These are phyloP conservation scores for Ondatra zibethicus DNA, from an alignment of 2,113 vertebrate genomes.

Conservation along the genomic window DNA sequence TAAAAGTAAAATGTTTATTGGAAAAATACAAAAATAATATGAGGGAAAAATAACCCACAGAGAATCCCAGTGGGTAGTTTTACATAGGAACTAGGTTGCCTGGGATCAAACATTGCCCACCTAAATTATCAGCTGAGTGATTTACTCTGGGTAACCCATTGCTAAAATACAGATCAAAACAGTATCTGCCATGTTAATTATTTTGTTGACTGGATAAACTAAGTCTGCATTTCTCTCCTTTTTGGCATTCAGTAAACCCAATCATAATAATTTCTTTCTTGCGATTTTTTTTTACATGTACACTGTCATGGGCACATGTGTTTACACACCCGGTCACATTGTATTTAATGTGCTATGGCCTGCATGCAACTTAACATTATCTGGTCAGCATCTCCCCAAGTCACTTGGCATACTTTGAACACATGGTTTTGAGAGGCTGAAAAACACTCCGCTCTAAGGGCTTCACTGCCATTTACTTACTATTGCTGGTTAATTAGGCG, in stretches of 20 bases:
- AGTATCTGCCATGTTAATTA: neutral
- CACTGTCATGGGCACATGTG: neutral
- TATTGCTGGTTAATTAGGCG: slow-evolving; percentile 75
- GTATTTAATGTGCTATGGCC: neutral
- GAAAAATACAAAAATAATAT: slow-evolving; percentile 45
- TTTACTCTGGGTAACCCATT: neutral
- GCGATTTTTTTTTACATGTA: neutral
- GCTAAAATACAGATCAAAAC: slow-evolving; percentile 22
- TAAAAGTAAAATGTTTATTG: slow-evolving; percentile 47
- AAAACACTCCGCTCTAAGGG: slow-evolving; percentile 57
- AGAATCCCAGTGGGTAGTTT: neutral
- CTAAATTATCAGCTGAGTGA: neutral
- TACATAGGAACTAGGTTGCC: neutral
- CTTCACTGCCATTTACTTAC: slow-evolving; percentile 73
- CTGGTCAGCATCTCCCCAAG: slow-evolving; percentile 62
- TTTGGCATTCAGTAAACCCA: neutral
- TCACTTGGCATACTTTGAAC: slow-evolving; percentile 45
- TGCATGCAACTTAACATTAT: slow-evolving; percentile 35
- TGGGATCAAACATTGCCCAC: neutral
- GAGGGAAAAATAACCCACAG: neutral
- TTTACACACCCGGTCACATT: neutral
- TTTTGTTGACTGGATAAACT: slow-evolving; percentile 36
- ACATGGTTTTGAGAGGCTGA: slow-evolving; percentile 45
- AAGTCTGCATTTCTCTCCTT: neutral
- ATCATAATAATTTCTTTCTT: neutral